Conservation (phyloP, 2,797 vertebrate species). For the Catamblyrhynchus diadema region DNA sequence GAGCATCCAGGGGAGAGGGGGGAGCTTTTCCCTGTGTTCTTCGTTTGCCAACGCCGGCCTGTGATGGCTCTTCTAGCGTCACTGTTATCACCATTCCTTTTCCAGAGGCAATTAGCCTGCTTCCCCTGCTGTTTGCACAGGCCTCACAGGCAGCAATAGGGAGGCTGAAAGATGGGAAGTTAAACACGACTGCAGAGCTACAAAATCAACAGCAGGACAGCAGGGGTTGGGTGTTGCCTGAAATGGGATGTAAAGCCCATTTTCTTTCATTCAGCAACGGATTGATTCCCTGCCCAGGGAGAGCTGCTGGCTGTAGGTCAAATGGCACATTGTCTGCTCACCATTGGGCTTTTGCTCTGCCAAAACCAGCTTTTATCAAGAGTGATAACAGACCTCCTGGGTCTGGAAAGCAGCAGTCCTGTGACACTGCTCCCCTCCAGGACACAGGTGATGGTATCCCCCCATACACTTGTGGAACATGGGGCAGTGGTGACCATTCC, state of each 20-base stretch:
- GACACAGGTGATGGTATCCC: accelerated
- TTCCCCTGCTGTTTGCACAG: conserved; percentile 20
- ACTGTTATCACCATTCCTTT: background rate
- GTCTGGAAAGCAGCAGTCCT: background rate
- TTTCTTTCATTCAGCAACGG: background rate
- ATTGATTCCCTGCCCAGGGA: background rate
- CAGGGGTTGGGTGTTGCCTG: background rate
- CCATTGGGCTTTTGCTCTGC: background rate
- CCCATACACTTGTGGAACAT: accelerated
- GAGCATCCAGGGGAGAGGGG: background rate
- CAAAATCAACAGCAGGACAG: conserved; percentile 29
- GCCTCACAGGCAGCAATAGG: background rate
- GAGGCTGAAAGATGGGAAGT: background rate
- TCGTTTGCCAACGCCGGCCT: accelerated
- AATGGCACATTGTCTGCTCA: background rate
- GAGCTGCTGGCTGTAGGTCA: background rate
- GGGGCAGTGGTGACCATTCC: accelerated
- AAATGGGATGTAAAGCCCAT: background rate
- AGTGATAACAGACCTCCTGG: background rate
- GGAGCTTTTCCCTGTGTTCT: background rate
- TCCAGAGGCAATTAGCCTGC: conserved; percentile 22
- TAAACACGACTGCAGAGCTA: background rate
- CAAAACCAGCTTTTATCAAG: background rate
- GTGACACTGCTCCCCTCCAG: background rate
- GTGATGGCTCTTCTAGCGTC: background rate